A percentile compares a stretch with the other conserved stretches of the same genome.
phyloP scores from a whole-genome alignment of 1,140 invertebrate species.

The Diachasmimorpha longicaudata region DNA sequence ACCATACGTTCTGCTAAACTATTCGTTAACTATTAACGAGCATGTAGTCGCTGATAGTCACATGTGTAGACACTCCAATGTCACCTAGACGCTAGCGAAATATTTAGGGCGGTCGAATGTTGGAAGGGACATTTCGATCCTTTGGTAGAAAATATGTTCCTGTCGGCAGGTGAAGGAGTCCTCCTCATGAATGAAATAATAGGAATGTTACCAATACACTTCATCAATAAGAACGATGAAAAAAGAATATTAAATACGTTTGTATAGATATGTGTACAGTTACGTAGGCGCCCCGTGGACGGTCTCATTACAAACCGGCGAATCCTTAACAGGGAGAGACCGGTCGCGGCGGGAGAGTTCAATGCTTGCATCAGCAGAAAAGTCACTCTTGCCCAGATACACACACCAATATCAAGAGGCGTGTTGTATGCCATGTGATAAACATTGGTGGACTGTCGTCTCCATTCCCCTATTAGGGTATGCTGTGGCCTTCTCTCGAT shows the following conservation, averaged over 20 bases:
- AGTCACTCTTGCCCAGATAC: conserved; percentile 24
- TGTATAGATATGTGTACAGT: conserved; percentile 34
- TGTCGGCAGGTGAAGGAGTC: no score
- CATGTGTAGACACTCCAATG: no score
- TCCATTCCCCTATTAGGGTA: conserved; percentile 27
- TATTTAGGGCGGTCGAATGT: no score
- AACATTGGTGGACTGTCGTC: not conserved
- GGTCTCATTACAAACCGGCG: conserved; percentile 34
- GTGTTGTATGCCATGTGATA: not conserved
- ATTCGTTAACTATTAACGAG: no score
- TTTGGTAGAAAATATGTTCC: no score
- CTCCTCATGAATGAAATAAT: no score
- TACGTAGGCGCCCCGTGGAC: conserved; percentile 41
- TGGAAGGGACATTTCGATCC: no score
- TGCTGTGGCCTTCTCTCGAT: conserved; percentile 1
- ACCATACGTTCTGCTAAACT: no score
- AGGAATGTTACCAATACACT: not conserved
- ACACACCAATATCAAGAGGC: not conserved
- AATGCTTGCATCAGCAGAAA: conserved; percentile 44
- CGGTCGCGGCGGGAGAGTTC: conserved; percentile 41
- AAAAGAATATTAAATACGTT: not conserved
- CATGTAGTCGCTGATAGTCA: no score
- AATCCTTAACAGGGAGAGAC: conserved; percentile 42
- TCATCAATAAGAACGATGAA: not conserved
- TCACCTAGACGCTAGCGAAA: no score